Evolutionary conservation across 2,797 vertebrate genomes (phyloP).

Genomic region (Yasuhikotakia modesta): DNA sequence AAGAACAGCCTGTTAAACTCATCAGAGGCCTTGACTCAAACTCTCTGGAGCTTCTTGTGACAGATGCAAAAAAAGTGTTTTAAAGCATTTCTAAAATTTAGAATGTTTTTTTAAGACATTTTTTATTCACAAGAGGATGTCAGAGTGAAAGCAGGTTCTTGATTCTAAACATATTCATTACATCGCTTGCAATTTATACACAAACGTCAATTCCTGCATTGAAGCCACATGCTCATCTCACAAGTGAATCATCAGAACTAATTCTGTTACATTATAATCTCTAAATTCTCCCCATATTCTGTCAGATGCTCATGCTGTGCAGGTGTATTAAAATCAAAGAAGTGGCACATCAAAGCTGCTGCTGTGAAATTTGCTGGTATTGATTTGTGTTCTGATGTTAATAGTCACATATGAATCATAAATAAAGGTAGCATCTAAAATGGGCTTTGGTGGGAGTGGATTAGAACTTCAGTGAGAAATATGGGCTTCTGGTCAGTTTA

Average conservation of each 20-base stretch:
- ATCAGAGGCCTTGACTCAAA: conserved; percentile 30
- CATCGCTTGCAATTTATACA: background rate
- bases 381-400: background rate
- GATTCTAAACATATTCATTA: conserved; percentile 21
- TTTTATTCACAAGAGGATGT: background rate
- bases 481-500: background rate
- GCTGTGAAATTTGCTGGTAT: background rate
- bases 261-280: background rate
- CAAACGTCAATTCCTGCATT: conserved; percentile 12
- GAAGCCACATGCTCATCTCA: conserved; percentile 10
- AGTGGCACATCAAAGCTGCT: background rate
- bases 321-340: conserved; percentile 15
- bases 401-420: background rate
- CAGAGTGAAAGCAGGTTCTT: background rate
- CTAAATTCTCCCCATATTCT: background rate
- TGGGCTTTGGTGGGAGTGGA: conserved; percentile 14
- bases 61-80: background rate
- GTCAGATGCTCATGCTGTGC: conserved; percentile 11
- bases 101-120: conserved; percentile 16
- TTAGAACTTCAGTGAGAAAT: background rate
- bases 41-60: conserved; percentile 9
- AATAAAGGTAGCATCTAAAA: background rate
- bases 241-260: conserved; percentile 9
- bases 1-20: conserved; percentile 45
- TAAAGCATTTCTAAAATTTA: conserved; percentile 28